These are phyloP conservation scores for Calycopis cecrops DNA, from an alignment of 1,140 invertebrate genomes.

Conservation along the genomic window DNA sequence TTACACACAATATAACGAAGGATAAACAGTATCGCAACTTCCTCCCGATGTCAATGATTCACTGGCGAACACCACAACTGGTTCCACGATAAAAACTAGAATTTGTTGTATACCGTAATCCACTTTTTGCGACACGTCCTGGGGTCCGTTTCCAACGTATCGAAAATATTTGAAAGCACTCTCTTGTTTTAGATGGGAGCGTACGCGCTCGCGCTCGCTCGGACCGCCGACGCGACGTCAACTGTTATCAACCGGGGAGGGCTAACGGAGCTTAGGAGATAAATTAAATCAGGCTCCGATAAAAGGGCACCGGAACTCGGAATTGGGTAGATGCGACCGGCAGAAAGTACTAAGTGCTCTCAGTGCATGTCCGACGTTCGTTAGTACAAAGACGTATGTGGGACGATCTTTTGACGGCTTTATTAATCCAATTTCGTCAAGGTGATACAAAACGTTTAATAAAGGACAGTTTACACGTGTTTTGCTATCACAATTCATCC, in stretches of 20 bases:
- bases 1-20: slow-evolving; percentile 27
- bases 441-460: no score
- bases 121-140: slow-evolving; percentile 16
- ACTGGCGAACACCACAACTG: slow-evolving; percentile 27
- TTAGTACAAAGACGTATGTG: slow-evolving; percentile 7
- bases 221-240: slow-evolving; percentile 37
- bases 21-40: slow-evolving; percentile 43
- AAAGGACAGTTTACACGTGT: no score
- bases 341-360: slow-evolving; percentile 14
- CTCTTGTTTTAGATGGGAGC: not conserved
- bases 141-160: slow-evolving; percentile 4
- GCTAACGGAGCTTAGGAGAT: slow-evolving; percentile 62
- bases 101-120: slow-evolving; percentile 25
- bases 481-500: no score
- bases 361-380: not conserved
- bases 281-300: slow-evolving; percentile 60
- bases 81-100: slow-evolving; percentile 28
- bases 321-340: slow-evolving; percentile 37
- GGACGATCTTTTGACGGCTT: not conserved
- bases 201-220: slow-evolving; percentile 29
- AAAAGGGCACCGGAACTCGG: slow-evolving; percentile 55
- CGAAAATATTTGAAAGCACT: not conserved
- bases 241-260: slow-evolving; percentile 57
- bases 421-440: slow-evolving; percentile 1
- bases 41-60: slow-evolving; percentile 43